Evolutionary conservation across 2,113 vertebrate species (phyloP), one percentile per base, ranked within the genome.

Genomic region (Xiphophorus hellerii): DNA sequence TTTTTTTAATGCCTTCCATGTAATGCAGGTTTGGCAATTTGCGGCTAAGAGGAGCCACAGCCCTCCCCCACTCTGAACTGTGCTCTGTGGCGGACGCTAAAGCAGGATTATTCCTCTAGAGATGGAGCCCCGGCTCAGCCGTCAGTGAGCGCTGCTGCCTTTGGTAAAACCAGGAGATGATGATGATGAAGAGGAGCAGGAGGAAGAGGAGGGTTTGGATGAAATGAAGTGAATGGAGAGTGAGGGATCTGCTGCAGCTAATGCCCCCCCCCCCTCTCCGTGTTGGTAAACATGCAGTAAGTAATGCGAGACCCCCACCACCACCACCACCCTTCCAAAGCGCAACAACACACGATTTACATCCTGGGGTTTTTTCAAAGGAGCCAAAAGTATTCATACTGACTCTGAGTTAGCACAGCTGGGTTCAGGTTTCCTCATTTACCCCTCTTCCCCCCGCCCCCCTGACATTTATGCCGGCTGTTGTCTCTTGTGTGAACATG

Each of bases 1-100:
- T 76, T 76, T 78, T 85, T 71, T 74, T 97, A 96, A 96, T 95
- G 93, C 96, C 97, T 93, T 92, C 93, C 93, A 93, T 97, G 96
- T 97, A 96, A 97, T 96, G 95, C 96, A 97, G 96, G 96, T 96
- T 94, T 95, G 96, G 95, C 96, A 94, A 95, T 93, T 90, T 93
- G 94, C 95, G 93, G 95, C 96, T 95, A 93, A 96, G 96, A 94
- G 94, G 96, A 90, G 84, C 89, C 88, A 70, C 69, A 14, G 12
- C 15, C 39, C 89, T 83, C 64, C 82, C 83, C 90, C 78, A 90
- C 92, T 37, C 35, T 91, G 91, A 92, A 90, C 87, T 93, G 90
- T 92, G 87, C 91, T 90, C 89, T 92, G 77, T 90, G 89, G 88
- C 84, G 88, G 84, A 68, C 54, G 73, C 78, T 91, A 90, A 58